Evolutionary conservation across 2,797 vertebrate genomes (phyloP).

Genomic region (Choloepus didactylus): DNA sequence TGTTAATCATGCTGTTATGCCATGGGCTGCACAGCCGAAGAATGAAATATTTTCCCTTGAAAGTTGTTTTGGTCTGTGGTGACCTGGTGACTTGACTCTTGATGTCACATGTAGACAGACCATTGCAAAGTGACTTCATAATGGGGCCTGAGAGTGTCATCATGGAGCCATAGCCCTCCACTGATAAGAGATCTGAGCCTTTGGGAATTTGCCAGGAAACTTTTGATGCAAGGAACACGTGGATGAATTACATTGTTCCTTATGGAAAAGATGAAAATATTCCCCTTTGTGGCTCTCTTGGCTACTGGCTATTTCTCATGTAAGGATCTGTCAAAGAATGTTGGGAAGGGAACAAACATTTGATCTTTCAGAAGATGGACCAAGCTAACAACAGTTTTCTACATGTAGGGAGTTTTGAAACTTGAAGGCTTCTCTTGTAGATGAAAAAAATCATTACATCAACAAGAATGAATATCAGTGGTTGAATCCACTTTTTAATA

Average conservation of each 20-base stretch:
- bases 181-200: neutral
- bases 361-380: neutral
- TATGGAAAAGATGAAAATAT: constrained; percentile 59
- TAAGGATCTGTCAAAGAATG: constrained; percentile 69
- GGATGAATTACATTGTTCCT: neutral
- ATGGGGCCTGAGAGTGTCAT: constrained; percentile 47
- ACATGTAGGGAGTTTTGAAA: constrained; percentile 39
- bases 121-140: constrained; percentile 71
- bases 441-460: neutral
- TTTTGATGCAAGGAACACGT: neutral
- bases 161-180: neutral
- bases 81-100: neutral
- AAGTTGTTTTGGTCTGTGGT: neutral
- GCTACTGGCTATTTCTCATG: constrained; percentile 67
- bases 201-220: neutral
- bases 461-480: neutral
- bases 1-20: neutral
- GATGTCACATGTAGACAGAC: constrained; percentile 10
- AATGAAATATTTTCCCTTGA: neutral
- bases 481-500: neutral
- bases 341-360: constrained; percentile 7
- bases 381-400: neutral
- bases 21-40: neutral
- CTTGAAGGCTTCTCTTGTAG: constrained; percentile 5
- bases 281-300: constrained; percentile 62